A percentile compares a stretch with the other conserved stretches of the same genome.
Evolutionary conservation across 2,797 vertebrate species (phyloP).

Genomic region (Chaenodraco wilsoni): DNA sequence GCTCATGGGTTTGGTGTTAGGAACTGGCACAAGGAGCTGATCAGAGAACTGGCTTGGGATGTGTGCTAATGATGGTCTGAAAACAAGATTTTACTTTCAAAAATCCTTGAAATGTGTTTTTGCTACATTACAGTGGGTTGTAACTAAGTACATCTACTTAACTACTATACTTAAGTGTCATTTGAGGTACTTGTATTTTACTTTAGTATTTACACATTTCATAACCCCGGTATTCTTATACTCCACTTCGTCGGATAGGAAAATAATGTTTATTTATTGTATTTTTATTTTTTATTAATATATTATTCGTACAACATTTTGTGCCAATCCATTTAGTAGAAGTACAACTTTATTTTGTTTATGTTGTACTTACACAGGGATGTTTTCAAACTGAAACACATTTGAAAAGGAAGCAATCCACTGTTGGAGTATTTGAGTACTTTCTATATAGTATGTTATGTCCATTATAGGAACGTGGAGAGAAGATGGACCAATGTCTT

Average conservation of each 20-base stretch:
- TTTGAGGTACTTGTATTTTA: no score
- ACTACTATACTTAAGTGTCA: no score
- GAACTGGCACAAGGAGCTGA: constrained; percentile 46
- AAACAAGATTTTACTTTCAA: constrained; percentile 1
- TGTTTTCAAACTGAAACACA: background rate
- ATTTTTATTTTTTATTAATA: no score
- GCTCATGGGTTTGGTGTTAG: constrained; percentile 32
- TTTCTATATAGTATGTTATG: background rate
- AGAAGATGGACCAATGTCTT: background rate
- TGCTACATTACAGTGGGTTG: no score
- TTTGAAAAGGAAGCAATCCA: background rate
- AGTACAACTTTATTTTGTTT: background rate
- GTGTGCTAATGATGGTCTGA: constrained; percentile 29
- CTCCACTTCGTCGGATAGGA: no score
- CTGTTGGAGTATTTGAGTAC: background rate
- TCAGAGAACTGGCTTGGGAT: constrained; percentile 24
- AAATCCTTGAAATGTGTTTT: background rate
- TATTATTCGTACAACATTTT: background rate
- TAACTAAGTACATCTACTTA: no score
- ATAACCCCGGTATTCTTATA: no score
- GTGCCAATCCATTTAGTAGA: background rate
- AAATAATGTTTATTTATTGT: no score
- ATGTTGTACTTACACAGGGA: background rate
- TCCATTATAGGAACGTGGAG: background rate
- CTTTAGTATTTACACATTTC: no score